These are phyloP conservation scores for Lagorchestes hirsutus DNA, from an alignment of 2,797 vertebrate genomes.

Conservation along the genomic window DNA sequence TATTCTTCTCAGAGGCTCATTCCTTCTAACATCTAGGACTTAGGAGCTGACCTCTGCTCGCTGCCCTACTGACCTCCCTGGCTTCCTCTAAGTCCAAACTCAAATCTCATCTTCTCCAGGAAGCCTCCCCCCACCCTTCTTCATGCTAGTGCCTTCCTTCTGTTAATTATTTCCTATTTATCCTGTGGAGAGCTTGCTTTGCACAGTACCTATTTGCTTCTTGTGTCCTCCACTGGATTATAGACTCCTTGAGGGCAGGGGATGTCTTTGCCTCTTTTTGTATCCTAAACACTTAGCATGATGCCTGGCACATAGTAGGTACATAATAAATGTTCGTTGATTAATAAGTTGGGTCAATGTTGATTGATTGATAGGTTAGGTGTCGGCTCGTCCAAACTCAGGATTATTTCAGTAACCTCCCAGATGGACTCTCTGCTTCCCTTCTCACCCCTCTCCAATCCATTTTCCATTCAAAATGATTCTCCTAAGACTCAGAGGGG, in stretches of 20 bases:
- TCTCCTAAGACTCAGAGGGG: background rate
- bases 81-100: background rate
- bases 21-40: background rate
- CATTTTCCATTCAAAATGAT: background rate
- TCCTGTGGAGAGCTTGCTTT: background rate
- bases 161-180: background rate
- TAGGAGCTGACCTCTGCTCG: background rate
- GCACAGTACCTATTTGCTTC: background rate
- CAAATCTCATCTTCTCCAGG: background rate
- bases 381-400: background rate
- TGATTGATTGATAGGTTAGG: background rate
- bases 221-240: background rate
- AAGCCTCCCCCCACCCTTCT: background rate
- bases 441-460: background rate
- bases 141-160: background rate
- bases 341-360: background rate
- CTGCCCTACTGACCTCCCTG: background rate
- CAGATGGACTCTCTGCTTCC: background rate
- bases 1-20: background rate
- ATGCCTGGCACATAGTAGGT: background rate
- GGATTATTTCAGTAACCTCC: background rate
- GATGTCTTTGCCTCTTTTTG: background rate
- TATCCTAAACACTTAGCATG: background rate
- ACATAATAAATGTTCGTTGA: background rate
- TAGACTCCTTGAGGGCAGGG: background rate